A percentile compares a stretch with the other conserved stretches of the same genome.
phyloP scores from a whole-genome alignment of 2,113 vertebrate genomes.

The Neodon shergylaensis region DNA sequence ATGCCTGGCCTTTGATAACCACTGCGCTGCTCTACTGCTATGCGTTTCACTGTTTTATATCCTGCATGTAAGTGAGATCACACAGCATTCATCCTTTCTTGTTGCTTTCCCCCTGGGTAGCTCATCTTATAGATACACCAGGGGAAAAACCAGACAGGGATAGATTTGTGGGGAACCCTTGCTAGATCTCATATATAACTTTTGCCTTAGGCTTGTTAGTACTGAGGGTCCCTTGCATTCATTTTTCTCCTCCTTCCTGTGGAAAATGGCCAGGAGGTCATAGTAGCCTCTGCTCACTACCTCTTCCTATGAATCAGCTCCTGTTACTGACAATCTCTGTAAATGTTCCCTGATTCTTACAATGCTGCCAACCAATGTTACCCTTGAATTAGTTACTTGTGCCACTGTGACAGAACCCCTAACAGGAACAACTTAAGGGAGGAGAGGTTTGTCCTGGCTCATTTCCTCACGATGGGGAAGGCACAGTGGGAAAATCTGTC shows the following conservation, averaged over 20 bases:
- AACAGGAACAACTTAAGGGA: neutral
- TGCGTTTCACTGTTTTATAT: neutral
- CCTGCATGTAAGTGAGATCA: neutral
- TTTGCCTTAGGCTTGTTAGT: neutral
- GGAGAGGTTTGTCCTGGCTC: neutral
- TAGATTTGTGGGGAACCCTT: neutral
- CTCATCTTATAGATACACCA: neutral
- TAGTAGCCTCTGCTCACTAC: neutral
- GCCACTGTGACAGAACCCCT: neutral
- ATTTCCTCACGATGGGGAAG: neutral
- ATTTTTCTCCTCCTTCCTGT: slow-evolving; percentile 8
- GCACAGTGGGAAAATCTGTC: neutral
- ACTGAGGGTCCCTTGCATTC: neutral
- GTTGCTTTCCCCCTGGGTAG: neutral
- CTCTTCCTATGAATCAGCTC: neutral
- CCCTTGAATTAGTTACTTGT: neutral
- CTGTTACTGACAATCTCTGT: neutral
- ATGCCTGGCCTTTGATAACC: neutral
- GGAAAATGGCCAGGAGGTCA: too few relatives aligned
- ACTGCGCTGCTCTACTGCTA: neutral
- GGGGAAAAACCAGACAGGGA: neutral
- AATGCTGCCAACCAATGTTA: neutral
- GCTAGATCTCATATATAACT: neutral
- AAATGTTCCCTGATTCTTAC: neutral
- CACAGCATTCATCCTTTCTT: neutral